phyloP scores from a whole-genome alignment of 2,888 invertebrate species.

The Hyppa rectilinea region DNA sequence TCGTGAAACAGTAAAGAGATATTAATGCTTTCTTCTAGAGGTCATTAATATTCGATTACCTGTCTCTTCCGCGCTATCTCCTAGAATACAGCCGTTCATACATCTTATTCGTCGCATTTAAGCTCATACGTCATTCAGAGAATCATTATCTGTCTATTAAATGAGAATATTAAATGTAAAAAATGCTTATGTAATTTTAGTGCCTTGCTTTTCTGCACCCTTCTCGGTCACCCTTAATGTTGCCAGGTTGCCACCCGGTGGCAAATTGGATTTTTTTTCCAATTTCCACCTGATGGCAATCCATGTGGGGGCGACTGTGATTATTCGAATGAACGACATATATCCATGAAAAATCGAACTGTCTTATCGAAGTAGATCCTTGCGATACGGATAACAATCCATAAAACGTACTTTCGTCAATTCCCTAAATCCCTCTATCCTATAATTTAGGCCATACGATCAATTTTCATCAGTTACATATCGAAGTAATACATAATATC shows the following conservation, averaged over 20 bases:
- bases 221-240: no score
- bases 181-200: no score
- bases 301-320: no score
- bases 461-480: constrained; percentile 28
- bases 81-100: constrained; percentile 28
- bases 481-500: no score
- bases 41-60: constrained; percentile 53
- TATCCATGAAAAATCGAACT: neutral
- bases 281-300: no score
- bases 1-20: constrained; percentile 11
- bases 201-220: no score
- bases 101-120: constrained; percentile 17
- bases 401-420: constrained; percentile 27
- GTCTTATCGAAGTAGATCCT: neutral
- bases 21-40: constrained; percentile 23
- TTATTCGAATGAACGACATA: no score
- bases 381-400: neutral
- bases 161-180: no score
- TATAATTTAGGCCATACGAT: constrained; percentile 5
- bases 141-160: constrained; percentile 28
- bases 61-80: constrained; percentile 16
- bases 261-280: no score
- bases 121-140: constrained; percentile 38
- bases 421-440: neutral
- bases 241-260: no score